These are phyloP conservation scores for Phoenicopterus ruber DNA, from an alignment of 2,113 vertebrate species.

Conservation along the genomic window DNA sequence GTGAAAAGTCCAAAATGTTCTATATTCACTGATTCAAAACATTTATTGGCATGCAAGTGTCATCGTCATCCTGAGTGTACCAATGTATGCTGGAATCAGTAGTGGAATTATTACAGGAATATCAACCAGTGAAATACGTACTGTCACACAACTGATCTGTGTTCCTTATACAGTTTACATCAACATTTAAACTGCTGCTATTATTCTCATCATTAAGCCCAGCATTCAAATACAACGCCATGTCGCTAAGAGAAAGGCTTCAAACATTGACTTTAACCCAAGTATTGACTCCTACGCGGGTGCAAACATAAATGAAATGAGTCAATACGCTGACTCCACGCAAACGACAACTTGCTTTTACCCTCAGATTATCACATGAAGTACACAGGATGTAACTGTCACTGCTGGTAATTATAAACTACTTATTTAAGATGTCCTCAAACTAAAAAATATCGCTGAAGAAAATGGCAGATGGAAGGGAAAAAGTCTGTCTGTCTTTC, in stretches of 20 bases:
- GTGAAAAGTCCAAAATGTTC: not conserved
- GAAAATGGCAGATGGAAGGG: not conserved
- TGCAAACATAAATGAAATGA: not conserved
- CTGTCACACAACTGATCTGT: not conserved
- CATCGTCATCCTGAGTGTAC: not conserved
- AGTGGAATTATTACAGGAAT: not conserved
- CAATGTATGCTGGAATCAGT: not conserved
- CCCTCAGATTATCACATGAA: not conserved
- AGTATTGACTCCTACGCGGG: not conserved
- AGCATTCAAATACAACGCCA: not conserved
- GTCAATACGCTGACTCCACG: not conserved
- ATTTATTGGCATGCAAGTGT: conserved; percentile 38
- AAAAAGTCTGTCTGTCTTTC: not conserved
- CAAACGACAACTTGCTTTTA: not conserved
- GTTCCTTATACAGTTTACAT: not conserved
- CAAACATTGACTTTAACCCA: not conserved
- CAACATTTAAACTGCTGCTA: not conserved
- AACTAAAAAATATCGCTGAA: not conserved
- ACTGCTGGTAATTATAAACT: not conserved
- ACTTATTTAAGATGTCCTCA: not conserved
- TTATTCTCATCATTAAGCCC: not conserved
- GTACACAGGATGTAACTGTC: not conserved
- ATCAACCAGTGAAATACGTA: not conserved
- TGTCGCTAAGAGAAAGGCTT: not conserved
- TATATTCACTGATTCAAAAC: conserved; percentile 17